Evolutionary conservation across 2,113 vertebrate species (phyloP), one percentile per base, ranked within the genome.

Genomic region (Panurus biarmicus): DNA sequence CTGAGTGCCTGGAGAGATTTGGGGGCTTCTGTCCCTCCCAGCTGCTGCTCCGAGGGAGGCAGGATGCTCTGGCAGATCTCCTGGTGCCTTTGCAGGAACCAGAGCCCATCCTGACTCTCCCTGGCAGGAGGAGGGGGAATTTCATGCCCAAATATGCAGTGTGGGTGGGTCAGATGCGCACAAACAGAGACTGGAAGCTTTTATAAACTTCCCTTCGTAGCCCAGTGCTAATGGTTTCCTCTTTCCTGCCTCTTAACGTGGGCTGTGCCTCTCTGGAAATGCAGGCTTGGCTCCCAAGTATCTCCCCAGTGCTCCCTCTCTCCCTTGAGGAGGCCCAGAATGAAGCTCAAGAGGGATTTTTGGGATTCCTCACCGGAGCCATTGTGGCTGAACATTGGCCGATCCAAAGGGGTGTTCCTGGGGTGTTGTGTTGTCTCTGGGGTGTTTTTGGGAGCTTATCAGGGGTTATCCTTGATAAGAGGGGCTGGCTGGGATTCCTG

Each of bases 381-480:
- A 0, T 51, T 38, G 42, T 0, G 0, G 74, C 25, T 47, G 31
- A 50, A 5, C 64, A 1, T 31, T 44, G 62, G 14, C 53, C 1
- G 4, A 36, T 60, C 35, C 58, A 13, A 29, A 62, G 35, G 12
- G 47, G 10, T 17, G n/a, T 87, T 47, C 18, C 69, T 58, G 33
- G 40, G 38, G 33, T 44, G 73, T 47, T 89, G 48, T 42, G 7
- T 2, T 24, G n/a, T 60, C 67, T 90, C 24, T 44, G 28, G 71
- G 38, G n/a, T 31, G 61, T 29, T 22, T n/a, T 24, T 60, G 53
- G 57, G 82, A 71, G 20, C 25, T 89, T 80, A 10, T 81, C n/a
- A 8, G 0, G 5, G 56, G 64, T 48, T 40, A 89, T 90, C 14
- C 47, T 60, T 47, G 71, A 79, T 54, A 44, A 60, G 54, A 53